A percentile compares a stretch with the other conserved stretches of the same genome.
phyloP scores from a whole-genome alignment of 2,888 invertebrate species.

The Portevinia maculata region DNA sequence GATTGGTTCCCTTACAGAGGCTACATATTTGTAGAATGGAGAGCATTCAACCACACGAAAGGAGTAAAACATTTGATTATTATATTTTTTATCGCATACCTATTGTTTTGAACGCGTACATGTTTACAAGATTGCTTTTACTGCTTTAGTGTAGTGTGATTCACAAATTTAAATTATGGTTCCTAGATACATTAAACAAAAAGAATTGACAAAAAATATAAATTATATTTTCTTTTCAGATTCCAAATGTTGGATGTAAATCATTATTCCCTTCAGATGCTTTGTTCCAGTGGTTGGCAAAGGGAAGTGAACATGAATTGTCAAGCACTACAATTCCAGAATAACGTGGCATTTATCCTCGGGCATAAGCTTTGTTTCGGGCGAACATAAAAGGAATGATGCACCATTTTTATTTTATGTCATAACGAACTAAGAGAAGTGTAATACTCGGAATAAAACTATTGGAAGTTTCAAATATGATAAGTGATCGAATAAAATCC shows the following conservation, averaged over 20 bases:
- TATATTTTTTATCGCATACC: too few species aligned
- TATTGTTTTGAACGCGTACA: too few species aligned
- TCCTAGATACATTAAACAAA: too few species aligned
- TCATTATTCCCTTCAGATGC: constrained; percentile 14
- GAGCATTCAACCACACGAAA: too few species aligned
- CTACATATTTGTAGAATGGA: too few species aligned
- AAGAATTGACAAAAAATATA: too few species aligned
- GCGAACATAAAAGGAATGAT: constrained; percentile 43
- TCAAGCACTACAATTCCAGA: constrained; percentile 36
- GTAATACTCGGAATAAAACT: constrained; percentile 11
- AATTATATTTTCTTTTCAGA: constrained; percentile 44
- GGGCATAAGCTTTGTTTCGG: constrained; percentile 32
- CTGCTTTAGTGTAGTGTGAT: too few species aligned
- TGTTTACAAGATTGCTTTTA: too few species aligned
- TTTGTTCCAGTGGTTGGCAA: constrained; percentile 22
- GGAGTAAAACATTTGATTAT: too few species aligned
- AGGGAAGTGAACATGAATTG: constrained; percentile 24
- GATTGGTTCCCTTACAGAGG: too few species aligned
- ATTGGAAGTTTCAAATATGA: constrained; percentile 40
- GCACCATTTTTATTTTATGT: constrained; percentile 19
- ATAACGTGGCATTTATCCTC: constrained; percentile 19
- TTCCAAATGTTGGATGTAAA: constrained; percentile 24
- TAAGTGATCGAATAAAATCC: constrained; percentile 54
- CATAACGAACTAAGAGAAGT: constrained; percentile 18
- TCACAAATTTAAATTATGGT: not conserved